Conservation (phyloP, 2,797 vertebrate genomes). For the Rhabdomys pumilio region DNA sequence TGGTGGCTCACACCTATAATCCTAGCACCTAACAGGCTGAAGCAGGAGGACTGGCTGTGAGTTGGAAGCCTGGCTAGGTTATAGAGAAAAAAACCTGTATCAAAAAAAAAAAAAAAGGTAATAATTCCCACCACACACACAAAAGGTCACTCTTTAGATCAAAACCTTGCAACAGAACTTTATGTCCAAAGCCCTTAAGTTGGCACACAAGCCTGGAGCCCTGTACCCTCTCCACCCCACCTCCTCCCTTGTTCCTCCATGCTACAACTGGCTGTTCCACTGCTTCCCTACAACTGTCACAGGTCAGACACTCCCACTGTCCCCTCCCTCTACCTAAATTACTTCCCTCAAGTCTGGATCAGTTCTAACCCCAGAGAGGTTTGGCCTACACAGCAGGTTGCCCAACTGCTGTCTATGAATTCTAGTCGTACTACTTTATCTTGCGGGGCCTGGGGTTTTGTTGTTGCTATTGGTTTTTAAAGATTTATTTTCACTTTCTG, state of each 20-base stretch:
- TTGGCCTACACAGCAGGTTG: not conserved
- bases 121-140: too few relatives aligned
- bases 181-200: not conserved
- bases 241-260: not conserved
- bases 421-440: not conserved
- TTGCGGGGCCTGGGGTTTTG: not conserved
- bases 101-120: not conserved
- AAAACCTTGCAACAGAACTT: constrained; percentile 33
- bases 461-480: not conserved
- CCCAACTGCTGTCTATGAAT: not conserved
- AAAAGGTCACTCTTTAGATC: not conserved
- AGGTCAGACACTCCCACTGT: not conserved
- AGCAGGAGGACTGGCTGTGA: not conserved
- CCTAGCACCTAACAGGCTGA: not conserved
- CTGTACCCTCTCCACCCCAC: not conserved
- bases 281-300: not conserved
- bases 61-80: not conserved
- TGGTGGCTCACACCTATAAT: not conserved
- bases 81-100: not conserved
- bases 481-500: not conserved
- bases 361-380: not conserved
- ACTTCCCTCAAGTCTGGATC: not conserved
- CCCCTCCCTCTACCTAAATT: not conserved
- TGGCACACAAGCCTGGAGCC: not conserved
- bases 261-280: not conserved